Evolutionary conservation across 2,888 invertebrate species (phyloP), one percentile per base, ranked within the genome.

Genomic region (Parnassius smintheus): DNA sequence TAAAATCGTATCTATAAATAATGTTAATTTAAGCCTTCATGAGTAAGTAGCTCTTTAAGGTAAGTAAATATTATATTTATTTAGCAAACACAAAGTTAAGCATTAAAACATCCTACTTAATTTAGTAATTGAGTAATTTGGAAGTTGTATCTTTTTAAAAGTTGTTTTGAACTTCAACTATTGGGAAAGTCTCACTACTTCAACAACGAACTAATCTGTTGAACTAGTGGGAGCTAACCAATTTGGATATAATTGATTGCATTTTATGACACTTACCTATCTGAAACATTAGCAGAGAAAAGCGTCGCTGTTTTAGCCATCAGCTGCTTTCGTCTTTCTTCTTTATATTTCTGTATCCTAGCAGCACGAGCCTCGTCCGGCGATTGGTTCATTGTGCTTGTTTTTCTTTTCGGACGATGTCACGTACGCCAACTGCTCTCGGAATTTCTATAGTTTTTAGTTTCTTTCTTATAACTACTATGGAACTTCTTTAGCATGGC

Each of bases 271-370:
- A 64, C 80, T 69, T 65, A 91, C 91, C 91, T 84, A 69, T 90
- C 89, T 71, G 91, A 90, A 66, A 96, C 93, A 79, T 94, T 93
- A 63, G 95, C 93, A 69, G 94, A 94, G 76, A 95, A 93, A 72
- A 95, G 92, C 64, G 87, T 84, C 50, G 90, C 89, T 56, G 91
- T 89, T 72, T 93, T 93, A n/a, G 93, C 93, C 49, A 93, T 94
- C 66, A 95, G 86, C 81, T 95, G 95, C 73, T 92, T 93, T 66
- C 94, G 92, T 61, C 96, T 90, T 77, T 95, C 95, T 75, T 95
- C 95, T 80, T 96, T 96, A 83, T 95, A 95, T 72, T 93, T 93
- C 73, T 93, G 94, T 74, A 95, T 94, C 77, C 95, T 91, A 82
- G 94, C 94, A 78, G 93, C 91, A 69, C 93, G 86, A 80, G 88